Evolutionary conservation across 2,888 invertebrate genomes (phyloP).

Genomic region (Phoenoteleia sp.): DNA sequence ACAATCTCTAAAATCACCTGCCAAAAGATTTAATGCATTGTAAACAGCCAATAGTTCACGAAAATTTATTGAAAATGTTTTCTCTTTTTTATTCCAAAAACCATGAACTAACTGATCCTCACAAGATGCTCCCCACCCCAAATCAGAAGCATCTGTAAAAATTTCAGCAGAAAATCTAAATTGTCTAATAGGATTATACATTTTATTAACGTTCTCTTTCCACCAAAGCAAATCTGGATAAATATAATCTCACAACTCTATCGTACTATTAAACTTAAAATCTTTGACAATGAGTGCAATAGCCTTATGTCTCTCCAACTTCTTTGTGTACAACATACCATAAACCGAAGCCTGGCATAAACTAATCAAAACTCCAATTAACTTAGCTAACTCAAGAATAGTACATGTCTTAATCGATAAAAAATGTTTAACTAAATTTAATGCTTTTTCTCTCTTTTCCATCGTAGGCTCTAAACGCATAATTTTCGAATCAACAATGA

Average conservation of each 20-base stretch:
- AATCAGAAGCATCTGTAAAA: background rate
- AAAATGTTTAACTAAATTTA: background rate
- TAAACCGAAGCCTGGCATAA: conserved; percentile 18
- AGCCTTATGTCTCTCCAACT: conserved; percentile 15
- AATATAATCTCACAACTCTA: background rate
- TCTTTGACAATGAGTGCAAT: conserved; percentile 12
- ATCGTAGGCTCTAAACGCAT: conserved; percentile 8
- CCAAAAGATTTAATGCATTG: background rate
- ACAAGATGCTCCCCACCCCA: conserved; percentile 12
- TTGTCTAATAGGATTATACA: background rate
- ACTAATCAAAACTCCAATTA: conserved; percentile 23
- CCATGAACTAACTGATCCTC: background rate
- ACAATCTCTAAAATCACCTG: background rate
- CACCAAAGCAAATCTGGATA: conserved; percentile 31
- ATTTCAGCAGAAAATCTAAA: background rate
- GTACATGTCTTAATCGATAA: background rate
- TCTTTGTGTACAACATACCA: conserved; percentile 35
- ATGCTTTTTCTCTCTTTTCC: background rate
- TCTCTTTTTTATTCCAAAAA: background rate
- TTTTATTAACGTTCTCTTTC: conserved; percentile 1
- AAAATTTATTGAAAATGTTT: conserved; percentile 12
- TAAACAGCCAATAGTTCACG: background rate
- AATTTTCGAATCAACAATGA: conserved; percentile 12
- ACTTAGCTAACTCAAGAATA: conserved; percentile 13
- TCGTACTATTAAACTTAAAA: background rate